phyloP scores from a whole-genome alignment of 1,140 invertebrate genomes.

The Tribolium castaneum region DNA sequence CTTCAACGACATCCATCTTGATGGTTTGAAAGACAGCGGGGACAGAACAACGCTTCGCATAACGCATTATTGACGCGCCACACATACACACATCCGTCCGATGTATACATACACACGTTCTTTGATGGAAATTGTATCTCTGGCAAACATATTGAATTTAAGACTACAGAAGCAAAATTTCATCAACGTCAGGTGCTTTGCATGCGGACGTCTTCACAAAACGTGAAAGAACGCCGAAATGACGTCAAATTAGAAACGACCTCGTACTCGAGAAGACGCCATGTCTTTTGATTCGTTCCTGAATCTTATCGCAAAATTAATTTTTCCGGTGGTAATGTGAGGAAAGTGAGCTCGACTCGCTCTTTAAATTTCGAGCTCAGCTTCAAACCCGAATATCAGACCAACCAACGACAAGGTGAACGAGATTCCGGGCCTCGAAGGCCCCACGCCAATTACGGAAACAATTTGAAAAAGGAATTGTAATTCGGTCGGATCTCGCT shows the following conservation, averaged over 20 bases:
- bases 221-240: conserved; percentile 35
- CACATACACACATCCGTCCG: conserved; percentile 5
- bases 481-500: conserved; percentile 40
- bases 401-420: conserved; percentile 12
- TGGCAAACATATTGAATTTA: conserved; percentile 43
- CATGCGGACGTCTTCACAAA: conserved; percentile 35
- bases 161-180: conserved; percentile 41
- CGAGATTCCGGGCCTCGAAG: conserved; percentile 7
- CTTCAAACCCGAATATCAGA: background rate
- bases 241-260: conserved; percentile 14
- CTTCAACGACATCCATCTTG: conserved; percentile 26
- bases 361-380: conserved; percentile 14
- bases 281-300: conserved; percentile 12
- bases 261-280: background rate
- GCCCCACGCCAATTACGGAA: conserved; percentile 43
- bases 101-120: conserved; percentile 33
- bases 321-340: conserved; percentile 27
- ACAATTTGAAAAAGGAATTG: conserved; percentile 46
- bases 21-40: conserved; percentile 29
- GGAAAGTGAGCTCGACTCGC: background rate
- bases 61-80: conserved; percentile 40
- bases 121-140: conserved; percentile 40
- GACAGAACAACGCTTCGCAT: conserved; percentile 34
- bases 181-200: conserved; percentile 43
- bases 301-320: conserved; percentile 6